These are phyloP conservation scores for Phortica okadai DNA, from an alignment of 2,888 invertebrate genomes.

Conservation along the genomic window DNA sequence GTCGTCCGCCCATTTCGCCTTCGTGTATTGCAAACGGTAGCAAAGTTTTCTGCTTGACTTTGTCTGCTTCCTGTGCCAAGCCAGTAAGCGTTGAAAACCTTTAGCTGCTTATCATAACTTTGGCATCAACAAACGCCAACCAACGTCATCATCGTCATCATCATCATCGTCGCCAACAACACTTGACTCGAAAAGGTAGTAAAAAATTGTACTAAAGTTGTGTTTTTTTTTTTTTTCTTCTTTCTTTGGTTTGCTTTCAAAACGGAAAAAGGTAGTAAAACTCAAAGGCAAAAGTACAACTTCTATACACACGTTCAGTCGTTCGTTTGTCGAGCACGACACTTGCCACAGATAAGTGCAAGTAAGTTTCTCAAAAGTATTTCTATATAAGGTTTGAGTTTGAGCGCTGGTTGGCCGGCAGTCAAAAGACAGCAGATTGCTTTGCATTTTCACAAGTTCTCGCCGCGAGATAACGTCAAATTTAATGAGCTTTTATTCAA, in stretches of 20 bases:
- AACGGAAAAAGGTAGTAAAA: constrained; percentile 69
- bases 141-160: not conserved
- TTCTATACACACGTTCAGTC: not conserved
- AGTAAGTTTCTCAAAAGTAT: not conserved
- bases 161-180: not conserved
- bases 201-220: constrained; percentile 59
- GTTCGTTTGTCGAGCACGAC: not conserved
- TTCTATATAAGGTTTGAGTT: not conserved
- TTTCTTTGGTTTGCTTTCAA: constrained; percentile 41
- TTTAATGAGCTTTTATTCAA: constrained; percentile 70
- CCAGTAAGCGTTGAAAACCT: constrained; percentile 52
- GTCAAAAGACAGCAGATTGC: not conserved
- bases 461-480: constrained; percentile 67
- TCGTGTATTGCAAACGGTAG: constrained; percentile 41
- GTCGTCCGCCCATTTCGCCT: constrained; percentile 30
- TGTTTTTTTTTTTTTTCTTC: constrained; percentile 45
- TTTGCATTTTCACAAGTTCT: constrained; percentile 61
- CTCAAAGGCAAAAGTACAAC: constrained; percentile 27
- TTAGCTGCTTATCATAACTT: constrained; percentile 65
- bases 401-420: not conserved
- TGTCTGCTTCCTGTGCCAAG: constrained; percentile 45
- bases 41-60: constrained; percentile 68
- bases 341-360: constrained; percentile 13
- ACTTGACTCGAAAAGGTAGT: constrained; percentile 56
- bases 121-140: constrained; percentile 43